These are phyloP conservation scores for Drosophila chauvacae DNA, from an alignment of 1,140 invertebrate genomes.

Conservation along the genomic window DNA sequence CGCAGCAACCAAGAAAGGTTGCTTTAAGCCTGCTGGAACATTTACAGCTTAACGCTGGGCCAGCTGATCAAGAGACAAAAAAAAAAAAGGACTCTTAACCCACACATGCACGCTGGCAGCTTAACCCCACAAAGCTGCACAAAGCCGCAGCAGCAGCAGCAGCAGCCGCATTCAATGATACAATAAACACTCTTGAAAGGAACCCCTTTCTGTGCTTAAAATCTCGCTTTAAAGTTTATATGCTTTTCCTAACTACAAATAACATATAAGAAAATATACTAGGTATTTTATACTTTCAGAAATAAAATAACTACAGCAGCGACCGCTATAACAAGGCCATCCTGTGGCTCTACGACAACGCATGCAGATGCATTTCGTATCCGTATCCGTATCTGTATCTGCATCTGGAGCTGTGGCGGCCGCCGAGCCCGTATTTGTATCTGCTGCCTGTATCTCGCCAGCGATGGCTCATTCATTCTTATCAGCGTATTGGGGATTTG, in stretches of 20 bases:
- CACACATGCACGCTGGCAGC: conserved; percentile 2
- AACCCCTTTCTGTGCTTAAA: neutral
- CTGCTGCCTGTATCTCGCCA: conserved; percentile 30
- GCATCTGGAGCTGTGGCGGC: neutral
- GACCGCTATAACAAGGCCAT: neutral
- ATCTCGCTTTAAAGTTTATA: too few relatives aligned
- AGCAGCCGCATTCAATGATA: conserved; percentile 9
- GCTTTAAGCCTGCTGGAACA: too few relatives aligned
- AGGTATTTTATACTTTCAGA: neutral
- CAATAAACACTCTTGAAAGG: conserved; percentile 9
- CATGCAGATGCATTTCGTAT: conserved; percentile 7
- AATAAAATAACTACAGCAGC: neutral
- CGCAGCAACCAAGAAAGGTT: too few relatives aligned
- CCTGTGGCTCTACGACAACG: conserved; percentile 1
- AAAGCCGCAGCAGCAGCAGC: neutral
- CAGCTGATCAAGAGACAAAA: neutral
- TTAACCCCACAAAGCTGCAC: conserved; percentile 40
- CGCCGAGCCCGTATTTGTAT: conserved; percentile 17
- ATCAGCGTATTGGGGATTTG: conserved; percentile 79
- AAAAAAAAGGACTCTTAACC: conserved; percentile 20
- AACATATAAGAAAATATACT: neutral
- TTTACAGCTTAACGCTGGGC: too few relatives aligned
- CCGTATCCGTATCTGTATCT: conserved; percentile 20
- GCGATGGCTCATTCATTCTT: conserved; percentile 74
- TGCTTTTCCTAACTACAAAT: neutral